Percentiles rank a stretch among this genome's conserved stretches.
Evolutionary conservation across 1,140 invertebrate species (phyloP).

Genomic region (Aphelinus certus): DNA sequence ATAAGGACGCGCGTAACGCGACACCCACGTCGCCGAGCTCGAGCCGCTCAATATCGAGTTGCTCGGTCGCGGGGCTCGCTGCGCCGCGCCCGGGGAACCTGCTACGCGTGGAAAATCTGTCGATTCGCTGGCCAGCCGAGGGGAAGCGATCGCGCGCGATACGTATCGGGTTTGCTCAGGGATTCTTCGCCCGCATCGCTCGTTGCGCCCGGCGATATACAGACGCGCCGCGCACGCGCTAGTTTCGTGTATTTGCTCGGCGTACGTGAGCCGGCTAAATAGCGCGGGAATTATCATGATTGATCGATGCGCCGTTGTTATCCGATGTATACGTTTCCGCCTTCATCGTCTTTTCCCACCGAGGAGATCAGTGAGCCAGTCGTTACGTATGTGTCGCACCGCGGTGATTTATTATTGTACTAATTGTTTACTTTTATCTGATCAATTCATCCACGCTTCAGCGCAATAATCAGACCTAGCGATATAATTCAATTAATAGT

Average conservation of each 20-base stretch:
- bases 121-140: conserved; percentile 37
- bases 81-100: conserved; percentile 35
- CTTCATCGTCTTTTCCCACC: too few relatives aligned
- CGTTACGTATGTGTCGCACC: too few relatives aligned
- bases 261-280: neutral
- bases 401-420: too few relatives aligned
- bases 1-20: conserved; percentile 53
- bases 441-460: too few relatives aligned
- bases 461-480: too few relatives aligned
- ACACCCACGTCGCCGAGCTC: conserved; percentile 45
- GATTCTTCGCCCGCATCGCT: neutral
- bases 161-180: conserved; percentile 16
- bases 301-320: neutral
- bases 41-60: neutral
- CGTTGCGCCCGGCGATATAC: neutral
- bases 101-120: conserved; percentile 16
- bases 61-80: conserved; percentile 13
- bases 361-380: too few relatives aligned
- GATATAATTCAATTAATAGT: too few relatives aligned
- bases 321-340: too few relatives aligned
- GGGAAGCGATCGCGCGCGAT: neutral
- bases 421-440: too few relatives aligned
- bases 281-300: conserved; percentile 13
- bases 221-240: too few relatives aligned
- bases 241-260: too few relatives aligned